Evolutionary conservation across 1,140 invertebrate genomes (phyloP), one percentile per base, ranked within the genome.

Genomic region (Drosophila azteca): DNA sequence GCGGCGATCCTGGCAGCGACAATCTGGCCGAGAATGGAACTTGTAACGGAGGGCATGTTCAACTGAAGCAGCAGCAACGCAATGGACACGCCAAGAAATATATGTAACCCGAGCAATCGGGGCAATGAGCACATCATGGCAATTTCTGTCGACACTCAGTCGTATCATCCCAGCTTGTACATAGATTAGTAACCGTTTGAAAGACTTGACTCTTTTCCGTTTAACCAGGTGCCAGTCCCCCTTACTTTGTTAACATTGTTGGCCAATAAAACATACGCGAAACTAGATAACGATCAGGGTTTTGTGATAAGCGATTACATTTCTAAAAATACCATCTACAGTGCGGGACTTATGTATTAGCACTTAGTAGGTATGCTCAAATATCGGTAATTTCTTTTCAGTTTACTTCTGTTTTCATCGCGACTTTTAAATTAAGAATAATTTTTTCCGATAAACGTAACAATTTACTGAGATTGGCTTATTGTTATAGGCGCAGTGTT

Each of bases 81-180:
- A 87, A 87, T 46, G 82, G 78, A 11, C 82, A 81, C 41, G 62
- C 39, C 61, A 85, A 85, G 48, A 85, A 85, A 13, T 62, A 74
- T 22, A 74, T 83, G 74, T 82, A 81, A 68, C 41, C 31, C 43
- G 35, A 39, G 11, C 35, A 13, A 55, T 24, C 22, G 29, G 35
- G 20, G 17, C 46, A 54, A 5, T 29, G 53, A 51, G 29, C 53
- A 66, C 46, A 46, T 17, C 63, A 63, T 43, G 63, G 15, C 53
- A 63, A 60, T 46, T 66, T 26, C 61, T 41, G 58, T 57, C 11
- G 39, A 17, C 39, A 15, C n/a, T 41, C 46, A 59, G 43, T 50
- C 29, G 31, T 11, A 35, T 46, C 29, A 26, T 11, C 13, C 20
- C 31, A 59, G 54, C 67, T 65, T 84, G 81, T 73, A 55, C 49